These are phyloP conservation scores for Azorinus chamasolen DNA, from an alignment of 2,888 invertebrate genomes.

Conservation along the genomic window DNA sequence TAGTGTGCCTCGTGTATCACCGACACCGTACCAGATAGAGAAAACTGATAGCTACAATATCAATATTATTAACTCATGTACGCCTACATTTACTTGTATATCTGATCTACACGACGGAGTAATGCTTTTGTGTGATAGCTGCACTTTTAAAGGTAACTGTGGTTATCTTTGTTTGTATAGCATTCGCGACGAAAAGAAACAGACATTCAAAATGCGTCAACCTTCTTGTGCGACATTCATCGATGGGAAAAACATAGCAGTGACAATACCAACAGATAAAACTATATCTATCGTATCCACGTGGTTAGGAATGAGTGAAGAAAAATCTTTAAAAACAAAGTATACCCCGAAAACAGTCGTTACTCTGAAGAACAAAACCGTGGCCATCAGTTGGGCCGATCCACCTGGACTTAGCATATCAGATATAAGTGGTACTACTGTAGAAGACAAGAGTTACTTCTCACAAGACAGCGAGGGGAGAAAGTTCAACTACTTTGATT, in stretches of 20 bases:
- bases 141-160: slow-evolving; percentile 1
- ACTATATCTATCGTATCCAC: not conserved
- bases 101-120: not conserved
- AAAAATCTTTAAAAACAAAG: not conserved
- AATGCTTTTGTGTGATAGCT: slow-evolving; percentile 4
- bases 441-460: not conserved
- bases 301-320: not conserved
- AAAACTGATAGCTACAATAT: not conserved
- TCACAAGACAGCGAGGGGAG: not conserved
- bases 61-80: not conserved
- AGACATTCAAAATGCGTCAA: slow-evolving; percentile 6
- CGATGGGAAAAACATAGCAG: not conserved
- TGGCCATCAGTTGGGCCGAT: not conserved
- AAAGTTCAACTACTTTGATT: slow-evolving; percentile 8
- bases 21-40: too few species aligned
- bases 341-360: not conserved
- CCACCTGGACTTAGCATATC: slow-evolving; percentile 4
- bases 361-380: not conserved
- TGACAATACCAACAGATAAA: slow-evolving; percentile 7
- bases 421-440: not conserved
- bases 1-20: too few species aligned
- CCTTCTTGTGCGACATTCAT: not conserved
- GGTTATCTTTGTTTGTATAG: slow-evolving; percentile 1
- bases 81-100: slow-evolving; percentile 4
- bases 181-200: not conserved